Evolutionary conservation across 2,888 invertebrate genomes (phyloP), one percentile per base, ranked within the genome.

Genomic region (Drosophila fungiperda): DNA sequence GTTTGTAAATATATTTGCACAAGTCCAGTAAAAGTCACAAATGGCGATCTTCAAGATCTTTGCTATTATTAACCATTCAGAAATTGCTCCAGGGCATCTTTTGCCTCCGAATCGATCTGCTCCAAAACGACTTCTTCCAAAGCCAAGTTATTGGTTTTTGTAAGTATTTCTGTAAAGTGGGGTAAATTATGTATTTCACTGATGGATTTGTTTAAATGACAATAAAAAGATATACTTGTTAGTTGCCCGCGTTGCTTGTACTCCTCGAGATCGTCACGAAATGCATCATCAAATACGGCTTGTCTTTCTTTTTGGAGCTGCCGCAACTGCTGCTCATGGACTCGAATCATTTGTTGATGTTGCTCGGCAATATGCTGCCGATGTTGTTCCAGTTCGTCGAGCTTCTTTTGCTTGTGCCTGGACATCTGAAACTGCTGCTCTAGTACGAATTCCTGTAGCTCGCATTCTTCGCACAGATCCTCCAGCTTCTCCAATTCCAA

Each of bases 251-350:
- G 94, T 80, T 94, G 94, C 90, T 95, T 96, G 82, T 94, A 96
- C 60, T 94, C 94, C 78, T 95, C 94, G 76, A 96, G 91, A 91
- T 96, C 96, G 82, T 94, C 94, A 89, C 95, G 95, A 87, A 96
- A 96, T 15, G 95, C 96, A 90, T 95, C 95, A 80, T 95, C 95
- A 83, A 96, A 96, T 1, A 95, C 95, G 69, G 95, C 94, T 83
- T 96, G 96, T 38, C 96, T 93, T 88, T 96, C 96, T 80, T 94
- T 94, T 80, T 95, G 93, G 9, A 94, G 91, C 76, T 93, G 93
- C 64, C 94, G 94, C 67, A 95, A 94, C 57, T 94, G 94, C 33
- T 93, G 89, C 86, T 96, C 96, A n/a, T 92, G 89, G 73, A 94
- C 93, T 36, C 93, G 90, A 1, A 96, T 93, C 89, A 94, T 94